Conservation (phyloP, 2,113 vertebrate genomes). For the Sula dactylatra region DNA sequence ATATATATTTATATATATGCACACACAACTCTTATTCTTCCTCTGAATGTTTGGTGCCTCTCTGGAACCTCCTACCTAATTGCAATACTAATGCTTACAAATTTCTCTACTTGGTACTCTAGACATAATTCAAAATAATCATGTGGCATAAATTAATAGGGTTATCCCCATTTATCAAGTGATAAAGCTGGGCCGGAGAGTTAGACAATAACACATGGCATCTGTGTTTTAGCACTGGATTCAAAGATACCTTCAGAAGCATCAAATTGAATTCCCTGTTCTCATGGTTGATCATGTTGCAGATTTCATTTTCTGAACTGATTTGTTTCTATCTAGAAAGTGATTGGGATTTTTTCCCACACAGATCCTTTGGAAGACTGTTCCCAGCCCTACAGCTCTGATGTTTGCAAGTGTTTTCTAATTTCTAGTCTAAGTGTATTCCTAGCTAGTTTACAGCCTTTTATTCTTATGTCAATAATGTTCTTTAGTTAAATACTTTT, state of each 20-base stretch:
- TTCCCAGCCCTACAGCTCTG: background rate
- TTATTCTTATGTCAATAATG: conserved; percentile 36
- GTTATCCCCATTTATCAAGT: background rate
- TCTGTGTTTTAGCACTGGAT: background rate
- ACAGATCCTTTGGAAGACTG: background rate
- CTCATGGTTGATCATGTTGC: background rate
- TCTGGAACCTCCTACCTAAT: background rate
- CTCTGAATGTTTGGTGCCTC: background rate
- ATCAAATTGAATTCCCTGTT: background rate
- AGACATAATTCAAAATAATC: background rate
- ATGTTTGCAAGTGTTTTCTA: background rate
- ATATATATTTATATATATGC: background rate
- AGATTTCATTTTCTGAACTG: background rate
- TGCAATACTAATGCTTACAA: background rate
- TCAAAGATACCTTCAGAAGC: background rate
- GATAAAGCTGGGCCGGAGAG: background rate
- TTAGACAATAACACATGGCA: background rate
- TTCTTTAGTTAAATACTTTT: conserved; percentile 25
- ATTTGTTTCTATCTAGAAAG: background rate
- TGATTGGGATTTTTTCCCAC: background rate
- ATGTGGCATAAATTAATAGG: background rate
- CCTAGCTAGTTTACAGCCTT: background rate
- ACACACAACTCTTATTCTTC: background rate
- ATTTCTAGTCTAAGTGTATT: background rate
- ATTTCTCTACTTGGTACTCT: background rate